Percentiles rank a stretch among this genome's conserved stretches.
These are phyloP conservation scores for Chaenocephalus aceratus DNA, from an alignment of 2,113 vertebrate species.

Conservation along the genomic window DNA sequence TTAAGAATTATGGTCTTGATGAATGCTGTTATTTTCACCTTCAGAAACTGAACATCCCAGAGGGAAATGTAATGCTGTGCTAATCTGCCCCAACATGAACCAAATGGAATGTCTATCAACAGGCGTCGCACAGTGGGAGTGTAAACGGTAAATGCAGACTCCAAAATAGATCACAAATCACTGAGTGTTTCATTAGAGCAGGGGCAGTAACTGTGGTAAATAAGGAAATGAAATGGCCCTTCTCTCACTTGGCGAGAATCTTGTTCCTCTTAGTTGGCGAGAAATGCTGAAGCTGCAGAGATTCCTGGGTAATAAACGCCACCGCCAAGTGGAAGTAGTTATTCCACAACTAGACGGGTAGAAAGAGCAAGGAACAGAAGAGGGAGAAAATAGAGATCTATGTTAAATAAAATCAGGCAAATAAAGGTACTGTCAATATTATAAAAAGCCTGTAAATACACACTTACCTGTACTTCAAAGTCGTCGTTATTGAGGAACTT, in stretches of 20 bases:
- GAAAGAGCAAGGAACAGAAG: conserved; percentile 11
- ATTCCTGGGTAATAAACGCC: conserved; percentile 98
- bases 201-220: conserved; percentile 38
- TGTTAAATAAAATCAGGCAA: background rate
- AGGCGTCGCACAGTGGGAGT: conserved; percentile 31
- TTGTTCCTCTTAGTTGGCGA: conserved; percentile 95
- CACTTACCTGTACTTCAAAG: conserved; percentile 95
- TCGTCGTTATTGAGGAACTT: conserved; percentile 95
- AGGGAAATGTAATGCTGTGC: conserved; percentile 33
- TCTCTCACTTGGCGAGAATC: conserved; percentile 92
- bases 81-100: conserved; percentile 33
- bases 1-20: conserved; percentile 35
- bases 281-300: conserved; percentile 96
- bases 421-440: background rate
- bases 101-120: conserved; percentile 45
- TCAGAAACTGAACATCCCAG: conserved; percentile 5
- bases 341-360: conserved; percentile 93
- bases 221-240: conserved; percentile 48
- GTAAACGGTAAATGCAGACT: conserved; percentile 44
- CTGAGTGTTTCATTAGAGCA: conserved; percentile 49
- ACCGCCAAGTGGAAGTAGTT: conserved; percentile 99
- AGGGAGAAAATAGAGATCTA: background rate
- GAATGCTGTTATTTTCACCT: conserved; percentile 48
- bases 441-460: background rate
- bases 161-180: conserved; percentile 58